Evolutionary conservation across 2,797 vertebrate species (phyloP).

Genomic region (Notamacropus eugenii): DNA sequence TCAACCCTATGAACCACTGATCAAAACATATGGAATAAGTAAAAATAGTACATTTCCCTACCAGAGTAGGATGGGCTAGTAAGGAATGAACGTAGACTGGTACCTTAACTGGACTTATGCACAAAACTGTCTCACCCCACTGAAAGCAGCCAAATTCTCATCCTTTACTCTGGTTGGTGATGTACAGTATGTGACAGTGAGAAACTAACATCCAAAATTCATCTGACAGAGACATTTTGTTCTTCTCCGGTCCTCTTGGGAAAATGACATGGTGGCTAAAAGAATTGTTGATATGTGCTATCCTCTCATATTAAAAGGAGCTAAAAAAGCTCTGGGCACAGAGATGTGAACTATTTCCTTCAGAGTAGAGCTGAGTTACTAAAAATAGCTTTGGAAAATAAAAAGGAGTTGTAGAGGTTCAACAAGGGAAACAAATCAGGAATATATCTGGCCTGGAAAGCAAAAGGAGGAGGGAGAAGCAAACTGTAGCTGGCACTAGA

Average conservation of each 20-base stretch:
- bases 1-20: background rate
- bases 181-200: conserved; percentile 65
- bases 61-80: background rate
- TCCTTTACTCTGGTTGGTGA: conserved; percentile 8
- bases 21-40: background rate
- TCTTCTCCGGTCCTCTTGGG: conserved; percentile 81
- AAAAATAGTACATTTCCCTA: background rate
- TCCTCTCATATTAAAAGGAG: conserved; percentile 81
- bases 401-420: conserved; percentile 74
- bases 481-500: conserved; percentile 60
- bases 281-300: conserved; percentile 81
- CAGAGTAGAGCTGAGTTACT: conserved; percentile 75
- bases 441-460: conserved; percentile 72
- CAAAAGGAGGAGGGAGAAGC: conserved; percentile 60
- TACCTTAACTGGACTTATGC: background rate
- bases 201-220: conserved; percentile 68
- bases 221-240: conserved; percentile 83
- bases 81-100: background rate
- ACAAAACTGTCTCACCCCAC: background rate
- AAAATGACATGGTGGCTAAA: conserved; percentile 80
- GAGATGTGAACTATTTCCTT: conserved; percentile 79
- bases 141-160: background rate
- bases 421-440: conserved; percentile 78
- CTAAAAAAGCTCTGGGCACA: conserved; percentile 79
- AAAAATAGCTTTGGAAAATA: conserved; percentile 84